Evolutionary conservation across 2,113 vertebrate genomes (phyloP).

Genomic region (Okapia johnstoni): DNA sequence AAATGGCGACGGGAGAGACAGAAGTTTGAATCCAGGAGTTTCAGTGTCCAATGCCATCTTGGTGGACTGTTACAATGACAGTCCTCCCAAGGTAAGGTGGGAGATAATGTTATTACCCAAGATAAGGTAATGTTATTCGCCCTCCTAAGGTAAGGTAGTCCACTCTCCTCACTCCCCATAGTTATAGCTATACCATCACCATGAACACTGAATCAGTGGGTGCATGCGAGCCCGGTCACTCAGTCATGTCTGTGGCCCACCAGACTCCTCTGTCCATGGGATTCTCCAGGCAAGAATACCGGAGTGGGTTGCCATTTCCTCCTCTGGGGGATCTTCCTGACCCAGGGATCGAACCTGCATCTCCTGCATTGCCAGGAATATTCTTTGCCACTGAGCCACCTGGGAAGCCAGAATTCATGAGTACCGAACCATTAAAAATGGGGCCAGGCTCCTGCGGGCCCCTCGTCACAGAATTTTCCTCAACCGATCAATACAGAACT

Average conservation of each 20-base stretch:
- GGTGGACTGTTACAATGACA: fast-evolving
- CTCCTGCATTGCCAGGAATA: neutral
- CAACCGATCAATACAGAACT: fast-evolving
- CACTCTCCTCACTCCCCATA: fast-evolving
- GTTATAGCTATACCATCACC: neutral
- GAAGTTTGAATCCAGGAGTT: neutral
- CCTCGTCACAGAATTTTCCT: neutral
- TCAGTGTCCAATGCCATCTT: fast-evolving
- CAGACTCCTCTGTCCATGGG: neutral
- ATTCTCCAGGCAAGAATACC: neutral
- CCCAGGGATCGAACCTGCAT: neutral
- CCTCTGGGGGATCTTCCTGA: neutral
- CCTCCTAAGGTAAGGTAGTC: neutral
- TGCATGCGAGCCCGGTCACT: neutral
- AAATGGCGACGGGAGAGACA: neutral
- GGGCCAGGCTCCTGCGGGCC: fast-evolving
- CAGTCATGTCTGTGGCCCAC: neutral
- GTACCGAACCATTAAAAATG: neutral
- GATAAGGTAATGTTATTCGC: fast-evolving
- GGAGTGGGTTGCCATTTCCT: neutral
- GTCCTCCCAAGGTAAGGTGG: too few relatives aligned
- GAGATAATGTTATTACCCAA: neutral
- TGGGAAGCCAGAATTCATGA: neutral
- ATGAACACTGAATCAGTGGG: neutral
- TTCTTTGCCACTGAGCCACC: neutral